Evolutionary conservation across 53 echinoderm and acorn worm species (phyloP).

Genomic region (Henricia sp.): DNA sequence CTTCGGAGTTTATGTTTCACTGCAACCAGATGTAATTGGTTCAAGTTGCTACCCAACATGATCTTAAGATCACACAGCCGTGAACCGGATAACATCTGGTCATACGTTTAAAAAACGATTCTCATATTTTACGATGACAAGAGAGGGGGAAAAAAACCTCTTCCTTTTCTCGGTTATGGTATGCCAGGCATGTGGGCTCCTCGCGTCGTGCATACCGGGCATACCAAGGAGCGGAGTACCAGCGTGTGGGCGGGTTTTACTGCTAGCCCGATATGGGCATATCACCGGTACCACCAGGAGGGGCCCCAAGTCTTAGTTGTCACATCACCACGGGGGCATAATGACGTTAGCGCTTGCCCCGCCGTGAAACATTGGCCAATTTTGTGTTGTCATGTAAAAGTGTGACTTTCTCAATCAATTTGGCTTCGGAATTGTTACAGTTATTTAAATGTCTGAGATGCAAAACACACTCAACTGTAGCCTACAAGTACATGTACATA

Average conservation of each 20-base stretch:
- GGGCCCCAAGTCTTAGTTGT: neutral
- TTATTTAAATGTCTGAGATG: too few relatives aligned
- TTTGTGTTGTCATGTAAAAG: too few relatives aligned
- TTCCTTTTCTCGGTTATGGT: conserved; percentile 8
- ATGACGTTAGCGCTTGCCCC: conserved; percentile 6
- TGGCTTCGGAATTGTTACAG: too few relatives aligned
- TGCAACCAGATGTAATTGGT: neutral
- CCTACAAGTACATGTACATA: too few relatives aligned
- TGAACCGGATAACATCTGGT: conserved; percentile 27
- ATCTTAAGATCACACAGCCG: neutral
- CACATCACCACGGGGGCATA: conserved; percentile 22
- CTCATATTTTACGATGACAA: neutral
- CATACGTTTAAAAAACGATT: conserved; percentile 19
- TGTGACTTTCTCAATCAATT: too few relatives aligned
- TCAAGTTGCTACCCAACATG: neutral
- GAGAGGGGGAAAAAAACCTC: conserved; percentile 7
- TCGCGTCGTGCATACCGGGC: conserved; percentile 34
- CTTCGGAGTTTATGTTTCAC: neutral
- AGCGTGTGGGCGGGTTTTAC: conserved; percentile 28
- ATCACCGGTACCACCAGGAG: conserved; percentile 30
- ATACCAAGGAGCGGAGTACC: conserved; percentile 54
- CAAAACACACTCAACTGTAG: too few relatives aligned
- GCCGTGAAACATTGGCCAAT: conserved; percentile 11
- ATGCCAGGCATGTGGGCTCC: conserved; percentile 23
- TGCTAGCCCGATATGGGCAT: conserved; percentile 54